phyloP scores from a whole-genome alignment of 2,113 vertebrate genomes.

The Stomatorhinus ivindoensis region DNA sequence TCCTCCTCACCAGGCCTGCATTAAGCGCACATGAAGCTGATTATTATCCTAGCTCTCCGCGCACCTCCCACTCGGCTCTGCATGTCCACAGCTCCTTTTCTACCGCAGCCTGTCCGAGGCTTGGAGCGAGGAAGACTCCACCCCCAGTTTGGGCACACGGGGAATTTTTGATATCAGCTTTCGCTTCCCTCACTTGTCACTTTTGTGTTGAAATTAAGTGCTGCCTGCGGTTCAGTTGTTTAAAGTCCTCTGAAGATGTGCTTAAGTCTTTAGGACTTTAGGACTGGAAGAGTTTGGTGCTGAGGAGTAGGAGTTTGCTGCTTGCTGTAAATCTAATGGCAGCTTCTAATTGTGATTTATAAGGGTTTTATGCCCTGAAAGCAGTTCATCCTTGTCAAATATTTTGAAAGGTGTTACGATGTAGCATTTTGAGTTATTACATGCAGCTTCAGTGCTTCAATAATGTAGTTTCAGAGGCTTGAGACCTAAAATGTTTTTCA shows the following conservation, averaged over 20 bases:
- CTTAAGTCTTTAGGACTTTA: background rate
- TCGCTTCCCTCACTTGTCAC: background rate
- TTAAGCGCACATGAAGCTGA: background rate
- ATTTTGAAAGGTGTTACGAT: background rate
- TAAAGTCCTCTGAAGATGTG: background rate
- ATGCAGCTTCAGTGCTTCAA: background rate
- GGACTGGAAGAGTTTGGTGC: background rate
- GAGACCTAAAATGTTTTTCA: background rate
- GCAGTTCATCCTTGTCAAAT: background rate
- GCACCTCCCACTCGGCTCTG: background rate
- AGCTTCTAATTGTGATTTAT: slow-evolving; percentile 1
- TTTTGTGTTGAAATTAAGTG: background rate
- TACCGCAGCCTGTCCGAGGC: background rate
- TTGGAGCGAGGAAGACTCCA: background rate
- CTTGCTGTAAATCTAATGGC: background rate
- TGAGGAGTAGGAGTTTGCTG: background rate
- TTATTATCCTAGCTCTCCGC: background rate
- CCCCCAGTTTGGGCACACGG: background rate
- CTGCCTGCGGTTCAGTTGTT: background rate
- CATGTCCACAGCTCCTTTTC: background rate
- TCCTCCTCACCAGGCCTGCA: background rate
- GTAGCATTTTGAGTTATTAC: background rate
- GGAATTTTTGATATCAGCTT: background rate
- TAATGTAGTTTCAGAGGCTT: background rate
- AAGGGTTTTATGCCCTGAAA: background rate